phyloP scores from a whole-genome alignment of 35 echinoderm and acorn worm species.

The Diadema setosum region DNA sequence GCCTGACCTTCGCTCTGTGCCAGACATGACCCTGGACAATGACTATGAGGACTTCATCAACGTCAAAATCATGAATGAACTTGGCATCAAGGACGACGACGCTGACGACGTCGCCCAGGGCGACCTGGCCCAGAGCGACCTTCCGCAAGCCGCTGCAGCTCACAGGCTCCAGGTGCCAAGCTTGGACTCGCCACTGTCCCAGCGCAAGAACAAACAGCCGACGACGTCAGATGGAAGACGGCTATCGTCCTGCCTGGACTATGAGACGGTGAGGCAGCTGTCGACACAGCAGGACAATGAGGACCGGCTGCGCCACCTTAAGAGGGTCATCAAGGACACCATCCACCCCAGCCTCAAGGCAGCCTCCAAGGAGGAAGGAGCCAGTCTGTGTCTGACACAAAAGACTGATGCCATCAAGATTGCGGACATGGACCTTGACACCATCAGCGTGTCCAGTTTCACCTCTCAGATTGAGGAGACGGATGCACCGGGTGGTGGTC shows the following conservation, averaged over 20 bases:
- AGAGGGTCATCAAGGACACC: constrained; percentile 60
- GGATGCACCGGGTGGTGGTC: neutral
- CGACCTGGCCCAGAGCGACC: neutral
- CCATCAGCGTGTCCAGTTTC: constrained; percentile 71
- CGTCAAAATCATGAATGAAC: constrained; percentile 64
- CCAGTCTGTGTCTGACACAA: neutral
- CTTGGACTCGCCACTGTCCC: constrained; percentile 54
- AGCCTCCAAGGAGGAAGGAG: neutral
- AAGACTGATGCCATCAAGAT: neutral
- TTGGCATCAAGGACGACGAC: constrained; percentile 52
- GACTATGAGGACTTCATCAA: constrained; percentile 94
- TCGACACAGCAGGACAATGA: constrained; percentile 24
- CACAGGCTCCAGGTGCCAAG: constrained; percentile 47
- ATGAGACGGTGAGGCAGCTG: constrained; percentile 57
- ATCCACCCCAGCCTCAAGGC: constrained; percentile 37
- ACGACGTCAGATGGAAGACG: constrained; percentile 59
- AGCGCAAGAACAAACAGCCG: constrained; percentile 49
- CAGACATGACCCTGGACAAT: constrained; percentile 62
- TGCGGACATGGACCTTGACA: constrained; percentile 54
- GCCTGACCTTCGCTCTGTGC: neutral
- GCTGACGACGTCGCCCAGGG: neutral
- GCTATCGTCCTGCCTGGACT: constrained; percentile 75
- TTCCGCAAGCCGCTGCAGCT: constrained; percentile 8
- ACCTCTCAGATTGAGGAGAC: constrained; percentile 19
- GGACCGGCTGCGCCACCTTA: constrained; percentile 56